Base-by-base conservation (phyloP, 1,140 invertebrate species). In the Ips typographus region DNA sequence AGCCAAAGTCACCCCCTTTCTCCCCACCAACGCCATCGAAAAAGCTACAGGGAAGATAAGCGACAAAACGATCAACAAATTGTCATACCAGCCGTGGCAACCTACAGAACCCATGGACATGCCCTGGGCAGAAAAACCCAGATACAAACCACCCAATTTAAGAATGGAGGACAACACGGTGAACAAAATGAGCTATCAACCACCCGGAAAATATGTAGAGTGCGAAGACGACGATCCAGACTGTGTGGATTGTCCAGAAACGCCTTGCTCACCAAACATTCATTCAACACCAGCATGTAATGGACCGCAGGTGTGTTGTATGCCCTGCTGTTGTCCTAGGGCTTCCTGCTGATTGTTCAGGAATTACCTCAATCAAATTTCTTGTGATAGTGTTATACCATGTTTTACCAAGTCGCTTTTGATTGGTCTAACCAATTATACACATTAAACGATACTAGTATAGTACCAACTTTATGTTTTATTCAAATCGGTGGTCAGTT, bases 51-150 rank as follows among this genome's bases (percentile, higher is more conserved):
- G 81, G 5, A 87, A 84, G 37, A 81, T 88, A 70, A 85, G 85
- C 40, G 80, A 74, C 2, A 82, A 85, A 6, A 88, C 86, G 5
- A 77, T 88, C 2, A 86, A 86, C 42, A 87, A 86, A 77, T 81
- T 88, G 71, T 84, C 83, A 0, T 85, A 82, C 64, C 79, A 80
- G 49, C 72, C 80, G n/a, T 84, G 83, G 83, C 59, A 77, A n/a
- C 74, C 77, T 0, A 57, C 56, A 38, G 77, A 78, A 41, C 82
- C 80, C 6, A 79, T 81, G 41, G 72, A 77, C 2, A 75, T 79
- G 5, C 81, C 84, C 3, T 85, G 83, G 83, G 79, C 79, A 4
- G 65, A 69, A n/a, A 82, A 79, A 61, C 47, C 64, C 0, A 73
- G 75, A 22, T 85, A 84, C 67, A 55, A 74, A 51, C 74, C 74